Evolutionary conservation across 2,888 invertebrate species (phyloP), one percentile per base, ranked within the genome.

Genomic region (Heteromurus nitidus): DNA sequence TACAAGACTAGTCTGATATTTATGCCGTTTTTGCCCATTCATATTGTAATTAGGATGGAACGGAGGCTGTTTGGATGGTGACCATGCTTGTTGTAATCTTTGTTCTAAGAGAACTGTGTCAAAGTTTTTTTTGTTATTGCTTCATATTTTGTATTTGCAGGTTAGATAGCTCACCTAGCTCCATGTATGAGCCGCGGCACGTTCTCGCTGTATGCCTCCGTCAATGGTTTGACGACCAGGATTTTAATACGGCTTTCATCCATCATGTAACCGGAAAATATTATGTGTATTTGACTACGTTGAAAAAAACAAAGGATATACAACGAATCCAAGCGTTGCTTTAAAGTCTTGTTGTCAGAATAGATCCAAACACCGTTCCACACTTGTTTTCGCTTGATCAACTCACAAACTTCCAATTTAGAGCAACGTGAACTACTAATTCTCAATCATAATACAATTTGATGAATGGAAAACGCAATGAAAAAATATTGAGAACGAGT

Each of bases 211-310:
- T 79, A 79, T 3, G 44, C 72, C 26, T 72, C 70, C 18, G 79
- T 79, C 58, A 79, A 24, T 16, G 79, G 79, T 18, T 79, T 79
- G 42, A 79, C 24, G 20, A 79, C 42, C 0, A 79, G 72, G 3
- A 79, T 9, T 50, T 79, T 79, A 20, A 79, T 24, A 30, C 79
- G 70, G 55, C 79, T 65, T 50, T 79, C 79, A 28, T 79, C 79
- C 79, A 79, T 70, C n/a, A n/a, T n/a, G n/a, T n/a, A n/a, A n/a
- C n/a, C n/a, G n/a, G n/a, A n/a, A n/a, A n/a, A n/a, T 36, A 5
- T 36, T 9, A 5, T 36, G 36, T 36, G 7, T 9, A 13, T 36
- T 36, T 36, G 36, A 36, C 36, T 36, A 36, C 36, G 36, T 5
- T 36, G 13, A 36, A 36, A 9, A 36, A 36, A 36, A 9, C 7